These are phyloP conservation scores for Macquaria australasica DNA, from an alignment of 2,113 vertebrate genomes.

Conservation along the genomic window DNA sequence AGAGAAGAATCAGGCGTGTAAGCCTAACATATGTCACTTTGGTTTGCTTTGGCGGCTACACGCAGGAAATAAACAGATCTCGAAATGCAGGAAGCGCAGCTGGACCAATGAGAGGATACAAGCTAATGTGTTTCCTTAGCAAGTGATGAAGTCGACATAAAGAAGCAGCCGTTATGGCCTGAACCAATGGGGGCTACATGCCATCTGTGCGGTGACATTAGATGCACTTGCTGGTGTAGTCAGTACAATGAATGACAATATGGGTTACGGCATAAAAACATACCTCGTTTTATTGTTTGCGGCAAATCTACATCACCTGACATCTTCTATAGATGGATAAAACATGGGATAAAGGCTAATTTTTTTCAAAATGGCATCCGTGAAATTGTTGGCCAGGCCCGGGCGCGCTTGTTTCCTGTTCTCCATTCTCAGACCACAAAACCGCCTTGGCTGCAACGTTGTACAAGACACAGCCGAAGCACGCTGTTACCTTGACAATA, in stretches of 20 bases:
- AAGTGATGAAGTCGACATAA: background rate
- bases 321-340: background rate
- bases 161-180: background rate
- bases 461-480: accelerated
- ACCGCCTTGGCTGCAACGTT: background rate
- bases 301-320: background rate
- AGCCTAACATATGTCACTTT: background rate
- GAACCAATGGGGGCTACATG: background rate
- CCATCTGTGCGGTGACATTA: background rate
- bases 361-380: constrained; percentile 70
- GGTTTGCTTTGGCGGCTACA: constrained; percentile 29
- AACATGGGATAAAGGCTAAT: constrained; percentile 11
- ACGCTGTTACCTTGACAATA: accelerated
- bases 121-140: background rate
- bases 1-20: background rate
- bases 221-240: background rate
- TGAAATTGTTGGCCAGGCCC: constrained; percentile 45
- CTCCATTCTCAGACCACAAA: background rate
- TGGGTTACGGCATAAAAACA: background rate
- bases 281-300: accelerated
- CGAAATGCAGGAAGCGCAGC: constrained; percentile 55
- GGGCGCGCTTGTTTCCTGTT: constrained; percentile 40
- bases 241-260: constrained; percentile 14
- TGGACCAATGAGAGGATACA: background rate
- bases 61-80: constrained; percentile 35